Percentiles rank a stretch among this genome's conserved stretches.
phyloP scores from a whole-genome alignment of 2,113 vertebrate genomes.

The Tragulus kanchil region DNA sequence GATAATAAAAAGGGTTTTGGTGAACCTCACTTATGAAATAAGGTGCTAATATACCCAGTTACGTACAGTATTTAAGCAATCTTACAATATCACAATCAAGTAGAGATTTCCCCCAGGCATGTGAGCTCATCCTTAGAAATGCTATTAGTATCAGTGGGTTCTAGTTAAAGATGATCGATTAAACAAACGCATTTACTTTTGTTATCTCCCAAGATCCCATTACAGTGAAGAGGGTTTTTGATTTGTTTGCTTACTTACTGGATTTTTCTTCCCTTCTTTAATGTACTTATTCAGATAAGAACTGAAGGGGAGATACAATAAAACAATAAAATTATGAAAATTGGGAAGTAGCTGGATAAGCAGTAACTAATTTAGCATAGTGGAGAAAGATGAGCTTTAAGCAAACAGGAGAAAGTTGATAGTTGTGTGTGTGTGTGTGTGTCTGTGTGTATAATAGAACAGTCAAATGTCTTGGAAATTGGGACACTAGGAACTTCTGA shows the following conservation, averaged over 20 bases:
- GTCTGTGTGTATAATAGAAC: not conserved
- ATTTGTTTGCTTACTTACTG: not conserved
- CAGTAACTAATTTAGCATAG: not conserved
- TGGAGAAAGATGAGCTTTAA: not conserved
- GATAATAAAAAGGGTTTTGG: not conserved
- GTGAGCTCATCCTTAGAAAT: not conserved
- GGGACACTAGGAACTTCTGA: not conserved
- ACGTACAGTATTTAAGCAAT: not conserved
- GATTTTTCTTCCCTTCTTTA: not conserved
- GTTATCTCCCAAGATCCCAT: not conserved
- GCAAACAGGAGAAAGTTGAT: not conserved
- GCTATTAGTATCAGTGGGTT: not conserved
- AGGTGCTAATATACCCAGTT: conserved; percentile 31
- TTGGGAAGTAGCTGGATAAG: not conserved
- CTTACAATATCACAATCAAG: not conserved
- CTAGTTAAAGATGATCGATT: conserved; percentile 4
- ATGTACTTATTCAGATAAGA: not conserved
- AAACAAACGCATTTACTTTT: not conserved
- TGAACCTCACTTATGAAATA: not conserved
- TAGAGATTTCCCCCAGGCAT: not conserved
- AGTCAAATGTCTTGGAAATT: not conserved
- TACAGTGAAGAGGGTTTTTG: not conserved
- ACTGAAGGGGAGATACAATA: not conserved
- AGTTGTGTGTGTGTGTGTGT: not conserved
- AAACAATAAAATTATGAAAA: conserved; percentile 26